Percentiles rank a stretch among this genome's conserved stretches.
phyloP scores from a whole-genome alignment of 2,888 invertebrate species.

The Drosophila parthenogenetica region DNA sequence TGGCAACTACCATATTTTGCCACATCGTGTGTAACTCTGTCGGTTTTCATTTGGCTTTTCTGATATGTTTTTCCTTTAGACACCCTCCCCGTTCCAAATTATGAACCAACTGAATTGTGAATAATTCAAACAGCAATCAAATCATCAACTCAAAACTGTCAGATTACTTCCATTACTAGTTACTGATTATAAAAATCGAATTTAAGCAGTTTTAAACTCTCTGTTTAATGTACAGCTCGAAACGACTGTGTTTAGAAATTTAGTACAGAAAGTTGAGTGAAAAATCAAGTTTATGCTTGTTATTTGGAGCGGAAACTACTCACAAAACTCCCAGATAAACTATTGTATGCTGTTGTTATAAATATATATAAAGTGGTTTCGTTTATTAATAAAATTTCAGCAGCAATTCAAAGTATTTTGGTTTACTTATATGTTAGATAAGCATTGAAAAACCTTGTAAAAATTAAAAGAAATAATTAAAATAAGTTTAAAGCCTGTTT shows the following conservation, averaged over 20 bases:
- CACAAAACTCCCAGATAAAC: too few species aligned
- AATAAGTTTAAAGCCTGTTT: neutral
- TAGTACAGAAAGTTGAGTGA: neutral
- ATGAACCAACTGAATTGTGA: conserved; percentile 42
- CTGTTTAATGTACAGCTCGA: neutral
- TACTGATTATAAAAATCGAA: neutral
- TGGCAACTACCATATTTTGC: conserved; percentile 12
- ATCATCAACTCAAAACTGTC: conserved; percentile 27
- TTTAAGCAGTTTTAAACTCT: neutral
- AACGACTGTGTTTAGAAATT: neutral
- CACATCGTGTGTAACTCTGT: conserved; percentile 25
- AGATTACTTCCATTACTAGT: conserved; percentile 3
- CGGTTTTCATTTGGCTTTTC: conserved; percentile 14
- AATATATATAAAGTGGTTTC: too few species aligned
- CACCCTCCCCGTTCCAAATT: conserved; percentile 8
- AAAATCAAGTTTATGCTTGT: too few species aligned
- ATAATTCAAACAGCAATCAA: conserved; percentile 47
- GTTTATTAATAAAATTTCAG: too few species aligned
- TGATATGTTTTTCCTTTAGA: neutral
- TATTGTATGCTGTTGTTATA: too few species aligned
- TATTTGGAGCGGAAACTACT: too few species aligned
- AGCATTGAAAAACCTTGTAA: too few species aligned
- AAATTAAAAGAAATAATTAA: neutral
- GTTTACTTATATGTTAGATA: too few species aligned
- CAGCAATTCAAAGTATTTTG: too few species aligned